Conservation (phyloP, 2,888 invertebrate species). For the Lithophane socia region DNA sequence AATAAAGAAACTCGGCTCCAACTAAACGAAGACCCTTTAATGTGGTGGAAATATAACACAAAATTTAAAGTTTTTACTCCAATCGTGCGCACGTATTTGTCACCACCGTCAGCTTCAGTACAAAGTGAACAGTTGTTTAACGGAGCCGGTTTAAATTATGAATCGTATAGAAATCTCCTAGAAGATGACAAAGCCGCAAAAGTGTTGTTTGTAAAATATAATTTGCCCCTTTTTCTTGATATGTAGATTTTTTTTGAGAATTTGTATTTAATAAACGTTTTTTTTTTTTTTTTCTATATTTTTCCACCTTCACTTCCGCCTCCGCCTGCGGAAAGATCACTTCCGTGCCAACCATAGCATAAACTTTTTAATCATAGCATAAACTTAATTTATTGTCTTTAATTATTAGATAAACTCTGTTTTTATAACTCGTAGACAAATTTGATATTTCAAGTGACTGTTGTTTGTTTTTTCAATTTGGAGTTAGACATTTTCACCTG, state of each 20-base stretch:
- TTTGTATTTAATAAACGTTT: not conserved
- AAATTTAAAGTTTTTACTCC: conserved; percentile 27
- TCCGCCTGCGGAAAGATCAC: too few relatives aligned
- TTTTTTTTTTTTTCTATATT: too few relatives aligned
- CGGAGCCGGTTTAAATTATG: conserved; percentile 8
- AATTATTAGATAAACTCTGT: too few relatives aligned
- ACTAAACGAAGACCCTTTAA: conserved; percentile 23
- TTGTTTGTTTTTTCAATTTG: too few relatives aligned
- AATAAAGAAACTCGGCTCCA: conserved; percentile 26
- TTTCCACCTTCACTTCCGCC: too few relatives aligned
- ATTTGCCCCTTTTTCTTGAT: conserved; percentile 19
- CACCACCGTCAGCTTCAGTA: conserved; percentile 11
- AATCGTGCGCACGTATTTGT: conserved; percentile 31
- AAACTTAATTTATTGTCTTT: not conserved
- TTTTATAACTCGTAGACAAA: too few relatives aligned
- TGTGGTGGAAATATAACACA: conserved; percentile 34
- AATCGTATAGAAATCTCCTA: not conserved
- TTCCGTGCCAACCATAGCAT: not conserved
- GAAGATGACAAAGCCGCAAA: conserved; percentile 22
- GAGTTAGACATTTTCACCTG: too few relatives aligned
- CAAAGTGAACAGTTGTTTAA: conserved; percentile 5
- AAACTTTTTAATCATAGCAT: too few relatives aligned
- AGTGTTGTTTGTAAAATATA: conserved; percentile 31
- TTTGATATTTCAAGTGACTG: too few relatives aligned
- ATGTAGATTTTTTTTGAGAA: not conserved